These are phyloP conservation scores for Menidia beryllina DNA, from an alignment of 2,113 vertebrate genomes.

Conservation along the genomic window DNA sequence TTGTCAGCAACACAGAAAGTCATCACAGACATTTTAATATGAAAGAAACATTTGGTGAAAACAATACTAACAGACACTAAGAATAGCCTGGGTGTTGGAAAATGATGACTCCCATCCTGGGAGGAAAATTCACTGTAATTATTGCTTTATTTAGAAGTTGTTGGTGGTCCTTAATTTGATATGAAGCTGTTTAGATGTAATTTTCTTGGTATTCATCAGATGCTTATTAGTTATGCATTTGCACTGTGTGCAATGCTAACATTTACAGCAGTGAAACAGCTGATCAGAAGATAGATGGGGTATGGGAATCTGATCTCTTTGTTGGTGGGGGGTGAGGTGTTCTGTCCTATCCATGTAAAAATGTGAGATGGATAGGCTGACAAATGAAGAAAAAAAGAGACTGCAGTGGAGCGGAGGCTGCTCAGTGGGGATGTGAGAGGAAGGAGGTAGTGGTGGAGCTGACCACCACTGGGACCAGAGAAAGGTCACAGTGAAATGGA, in stretches of 20 bases:
- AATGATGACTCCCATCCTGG: slow-evolving; percentile 77
- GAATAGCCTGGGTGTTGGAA: slow-evolving; percentile 79
- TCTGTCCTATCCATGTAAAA: slow-evolving; percentile 83
- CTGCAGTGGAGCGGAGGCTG: slow-evolving; percentile 78
- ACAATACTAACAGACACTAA: slow-evolving; percentile 77
- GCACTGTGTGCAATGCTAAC: slow-evolving; percentile 63
- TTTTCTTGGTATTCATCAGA: slow-evolving; percentile 63
- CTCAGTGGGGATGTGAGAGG: slow-evolving; percentile 76
- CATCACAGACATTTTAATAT: slow-evolving; percentile 70
- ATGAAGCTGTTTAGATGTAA: slow-evolving; percentile 58
- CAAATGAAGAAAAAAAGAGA: slow-evolving; percentile 73
- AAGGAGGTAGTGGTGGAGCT: slow-evolving; percentile 70
- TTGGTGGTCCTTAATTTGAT: slow-evolving; percentile 65
- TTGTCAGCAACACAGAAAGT: slow-evolving; percentile 76
- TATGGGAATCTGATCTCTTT: slow-evolving; percentile 83
- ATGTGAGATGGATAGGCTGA: slow-evolving; percentile 75
- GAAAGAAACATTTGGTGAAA: slow-evolving; percentile 77
- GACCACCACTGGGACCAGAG: slow-evolving; percentile 70
- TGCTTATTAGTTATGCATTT: slow-evolving; percentile 61
- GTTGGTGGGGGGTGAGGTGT: slow-evolving; percentile 65
- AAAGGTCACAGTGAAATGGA: slow-evolving; percentile 87
- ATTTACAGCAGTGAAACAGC: slow-evolving; percentile 71
- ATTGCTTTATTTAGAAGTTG: slow-evolving; percentile 64
- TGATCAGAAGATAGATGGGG: slow-evolving; percentile 78
- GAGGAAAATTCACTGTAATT: slow-evolving; percentile 67